A percentile compares a stretch with the other conserved stretches of the same genome.
Conservation (phyloP, 1,140 invertebrate species). For the Pachypeltis micranthus region DNA sequence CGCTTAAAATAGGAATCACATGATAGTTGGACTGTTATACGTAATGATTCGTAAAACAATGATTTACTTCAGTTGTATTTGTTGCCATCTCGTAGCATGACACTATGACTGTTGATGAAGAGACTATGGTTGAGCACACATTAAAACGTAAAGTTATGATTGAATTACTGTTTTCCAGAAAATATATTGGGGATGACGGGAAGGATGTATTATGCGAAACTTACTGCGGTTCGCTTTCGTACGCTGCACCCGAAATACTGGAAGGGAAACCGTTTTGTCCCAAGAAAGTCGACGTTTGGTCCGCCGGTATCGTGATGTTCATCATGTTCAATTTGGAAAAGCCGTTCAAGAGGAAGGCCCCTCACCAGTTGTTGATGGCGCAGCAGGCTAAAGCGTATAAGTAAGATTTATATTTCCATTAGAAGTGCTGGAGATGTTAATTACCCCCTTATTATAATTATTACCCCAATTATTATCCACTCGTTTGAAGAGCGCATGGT, state of each 20-base stretch:
- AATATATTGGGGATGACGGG: conserved; percentile 10
- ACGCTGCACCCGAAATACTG: conserved; percentile 58
- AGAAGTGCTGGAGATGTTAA: conserved; percentile 1
- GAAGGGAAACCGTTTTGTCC: conserved; percentile 50
- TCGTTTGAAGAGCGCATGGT: background rate
- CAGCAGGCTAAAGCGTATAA: conserved; percentile 14
- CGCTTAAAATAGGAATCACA: too few relatives aligned
- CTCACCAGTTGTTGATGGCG: conserved; percentile 9
- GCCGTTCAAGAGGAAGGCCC: conserved; percentile 17
- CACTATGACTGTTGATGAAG: too few relatives aligned
- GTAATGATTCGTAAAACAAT: too few relatives aligned
- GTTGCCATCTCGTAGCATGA: too few relatives aligned
- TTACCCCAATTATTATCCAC: background rate
- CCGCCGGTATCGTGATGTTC: conserved; percentile 52
- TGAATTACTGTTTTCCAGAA: background rate
- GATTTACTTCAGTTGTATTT: too few relatives aligned
- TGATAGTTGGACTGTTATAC: too few relatives aligned
- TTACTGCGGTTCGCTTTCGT: conserved; percentile 57
- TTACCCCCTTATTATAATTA: background rate
- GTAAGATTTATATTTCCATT: conserved; percentile 12
- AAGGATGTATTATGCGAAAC: conserved; percentile 43
- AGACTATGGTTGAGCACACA: too few relatives aligned
- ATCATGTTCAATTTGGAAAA: conserved; percentile 55
- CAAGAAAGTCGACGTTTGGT: conserved; percentile 47
- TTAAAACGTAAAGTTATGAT: background rate